These are phyloP conservation scores for Staurois parvus DNA, from an alignment of 2,797 vertebrate genomes.

Conservation along the genomic window DNA sequence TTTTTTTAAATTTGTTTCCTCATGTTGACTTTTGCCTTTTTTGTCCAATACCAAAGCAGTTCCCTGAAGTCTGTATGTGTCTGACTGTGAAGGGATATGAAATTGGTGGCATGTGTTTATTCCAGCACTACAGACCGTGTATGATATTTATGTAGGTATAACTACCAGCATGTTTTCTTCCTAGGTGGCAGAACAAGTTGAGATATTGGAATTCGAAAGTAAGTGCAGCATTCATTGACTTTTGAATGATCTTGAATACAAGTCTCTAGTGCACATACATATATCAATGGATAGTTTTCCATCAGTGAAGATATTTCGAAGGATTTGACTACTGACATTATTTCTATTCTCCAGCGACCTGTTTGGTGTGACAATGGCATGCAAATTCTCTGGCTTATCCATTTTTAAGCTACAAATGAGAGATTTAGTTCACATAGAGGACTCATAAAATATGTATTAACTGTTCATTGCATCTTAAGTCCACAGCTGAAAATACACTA, in stretches of 20 bases:
- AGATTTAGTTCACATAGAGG: conserved; percentile 56
- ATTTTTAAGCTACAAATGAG: conserved; percentile 55
- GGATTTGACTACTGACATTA: conserved; percentile 52
- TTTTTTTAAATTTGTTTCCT: no score
- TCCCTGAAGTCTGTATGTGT: no score
- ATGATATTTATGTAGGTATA: background rate
- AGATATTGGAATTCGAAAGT: conserved; percentile 21
- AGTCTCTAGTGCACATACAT: conserved; percentile 29
- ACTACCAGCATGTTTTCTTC: background rate
- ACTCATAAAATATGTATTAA: conserved; percentile 59
- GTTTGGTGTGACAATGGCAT: conserved; percentile 55
- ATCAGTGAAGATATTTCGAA: conserved; percentile 50
- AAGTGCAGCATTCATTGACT: conserved; percentile 42
- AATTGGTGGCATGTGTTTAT: background rate
- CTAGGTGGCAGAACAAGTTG: background rate
- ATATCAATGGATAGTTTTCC: conserved; percentile 53
- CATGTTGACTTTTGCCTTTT: no score
- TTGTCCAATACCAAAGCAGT: no score
- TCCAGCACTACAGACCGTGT: background rate
- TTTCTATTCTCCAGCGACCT: conserved; percentile 45
- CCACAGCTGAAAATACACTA: conserved; percentile 41
- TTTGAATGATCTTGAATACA: conserved; percentile 52
- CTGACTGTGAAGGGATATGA: no score
- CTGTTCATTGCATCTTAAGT: conserved; percentile 47
- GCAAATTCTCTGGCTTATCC: conserved; percentile 47